phyloP scores from a whole-genome alignment of 2,888 invertebrate species.

The Acanthoscelides obtectus region DNA sequence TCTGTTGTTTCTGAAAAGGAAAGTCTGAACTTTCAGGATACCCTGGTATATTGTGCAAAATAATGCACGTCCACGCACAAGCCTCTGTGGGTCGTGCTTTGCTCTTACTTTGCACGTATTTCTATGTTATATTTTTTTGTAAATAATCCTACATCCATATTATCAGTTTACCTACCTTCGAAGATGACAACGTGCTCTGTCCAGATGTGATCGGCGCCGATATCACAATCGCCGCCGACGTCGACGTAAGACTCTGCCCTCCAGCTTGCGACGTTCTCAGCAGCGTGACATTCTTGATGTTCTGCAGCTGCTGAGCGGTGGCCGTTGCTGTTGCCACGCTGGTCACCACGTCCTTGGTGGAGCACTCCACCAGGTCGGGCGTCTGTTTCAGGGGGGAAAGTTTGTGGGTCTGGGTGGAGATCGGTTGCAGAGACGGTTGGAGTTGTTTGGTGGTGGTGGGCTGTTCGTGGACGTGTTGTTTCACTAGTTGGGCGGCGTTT shows the following conservation, averaged over 20 bases:
- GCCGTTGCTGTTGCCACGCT: constrained; percentile 15
- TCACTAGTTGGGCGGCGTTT: constrained; percentile 39
- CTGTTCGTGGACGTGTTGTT: constrained; percentile 36
- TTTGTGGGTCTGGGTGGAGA: constrained; percentile 39
- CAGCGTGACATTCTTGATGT: constrained; percentile 44
- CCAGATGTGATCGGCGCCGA: constrained; percentile 5
- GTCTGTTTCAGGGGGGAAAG: constrained; percentile 29
- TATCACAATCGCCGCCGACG: constrained; percentile 16
- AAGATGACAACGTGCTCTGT: not conserved
- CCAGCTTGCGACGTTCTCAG: constrained; percentile 28
- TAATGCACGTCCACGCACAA: no score
- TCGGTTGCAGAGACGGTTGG: constrained; percentile 40
- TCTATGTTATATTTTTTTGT: no score
- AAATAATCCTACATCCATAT: no score
- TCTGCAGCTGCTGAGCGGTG: constrained; percentile 42
- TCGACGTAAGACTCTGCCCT: constrained; percentile 20
- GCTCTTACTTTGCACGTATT: no score
- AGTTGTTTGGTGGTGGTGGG: constrained; percentile 22
- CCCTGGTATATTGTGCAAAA: no score
- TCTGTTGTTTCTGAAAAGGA: no score
- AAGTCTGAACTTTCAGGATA: no score
- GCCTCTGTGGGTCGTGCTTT: no score
- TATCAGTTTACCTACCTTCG: not conserved
- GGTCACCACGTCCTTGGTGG: constrained; percentile 6
- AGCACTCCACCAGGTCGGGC: constrained; percentile 8